phyloP scores from a whole-genome alignment of 2,797 vertebrate genomes.

The Lates japonicus region DNA sequence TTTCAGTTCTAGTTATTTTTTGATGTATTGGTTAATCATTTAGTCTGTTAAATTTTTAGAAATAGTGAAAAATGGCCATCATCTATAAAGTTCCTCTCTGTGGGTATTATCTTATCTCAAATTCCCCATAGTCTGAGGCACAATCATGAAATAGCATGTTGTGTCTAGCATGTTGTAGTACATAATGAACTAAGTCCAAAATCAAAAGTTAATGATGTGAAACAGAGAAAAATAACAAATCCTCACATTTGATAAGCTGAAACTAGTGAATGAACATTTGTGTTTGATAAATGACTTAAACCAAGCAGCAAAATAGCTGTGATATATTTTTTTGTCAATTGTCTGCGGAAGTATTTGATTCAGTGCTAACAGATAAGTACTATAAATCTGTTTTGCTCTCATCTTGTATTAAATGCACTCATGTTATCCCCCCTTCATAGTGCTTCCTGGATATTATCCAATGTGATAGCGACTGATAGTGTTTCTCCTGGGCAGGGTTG shows the following conservation, averaged over 20 bases:
- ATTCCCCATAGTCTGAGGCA: background rate
- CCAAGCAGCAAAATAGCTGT: background rate
- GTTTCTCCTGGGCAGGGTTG: slow-evolving; percentile 21
- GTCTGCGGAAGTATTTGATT: background rate
- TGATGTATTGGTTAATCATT: background rate
- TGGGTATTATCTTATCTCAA: background rate
- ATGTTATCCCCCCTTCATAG: background rate
- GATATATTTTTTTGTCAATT: background rate
- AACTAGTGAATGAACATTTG: background rate
- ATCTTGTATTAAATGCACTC: background rate
- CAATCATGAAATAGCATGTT: background rate
- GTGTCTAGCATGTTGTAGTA: background rate
- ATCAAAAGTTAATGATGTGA: background rate
- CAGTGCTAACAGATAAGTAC: background rate
- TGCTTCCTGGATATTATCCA: background rate
- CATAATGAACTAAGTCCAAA: background rate
- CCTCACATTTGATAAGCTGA: background rate
- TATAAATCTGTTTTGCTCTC: background rate
- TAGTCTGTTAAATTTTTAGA: background rate
- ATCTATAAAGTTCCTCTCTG: too few species aligned
- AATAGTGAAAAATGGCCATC: background rate
- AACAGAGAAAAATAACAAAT: background rate
- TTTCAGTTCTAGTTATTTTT: background rate
- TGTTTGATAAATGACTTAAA: background rate
- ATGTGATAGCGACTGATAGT: slow-evolving; percentile 6